These are phyloP conservation scores for Microplitis manilae DNA, from an alignment of 2,888 invertebrate genomes.

Conservation along the genomic window DNA sequence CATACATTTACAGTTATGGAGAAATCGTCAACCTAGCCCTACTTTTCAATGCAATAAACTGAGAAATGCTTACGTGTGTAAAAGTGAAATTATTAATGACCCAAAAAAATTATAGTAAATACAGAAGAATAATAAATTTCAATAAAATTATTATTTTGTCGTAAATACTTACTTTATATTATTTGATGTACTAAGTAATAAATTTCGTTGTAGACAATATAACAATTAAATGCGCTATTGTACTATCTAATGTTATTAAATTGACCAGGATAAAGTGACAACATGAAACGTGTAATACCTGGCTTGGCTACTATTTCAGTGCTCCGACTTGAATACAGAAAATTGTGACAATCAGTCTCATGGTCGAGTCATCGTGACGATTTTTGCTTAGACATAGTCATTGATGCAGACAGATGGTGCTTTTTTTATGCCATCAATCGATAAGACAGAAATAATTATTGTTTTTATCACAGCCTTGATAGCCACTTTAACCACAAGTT, in stretches of 20 bases:
- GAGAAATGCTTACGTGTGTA: constrained; percentile 35
- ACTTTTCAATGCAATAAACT: constrained; percentile 19
- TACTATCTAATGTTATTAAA: not conserved
- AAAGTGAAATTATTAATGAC: not conserved
- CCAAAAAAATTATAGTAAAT: not conserved
- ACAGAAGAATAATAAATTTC: not conserved
- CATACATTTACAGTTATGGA: constrained; percentile 39
- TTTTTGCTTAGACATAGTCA: not conserved
- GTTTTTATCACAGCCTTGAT: no score
- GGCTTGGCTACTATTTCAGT: not conserved
- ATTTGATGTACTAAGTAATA: not conserved
- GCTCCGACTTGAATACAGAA: not conserved
- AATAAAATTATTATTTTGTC: constrained; percentile 22
- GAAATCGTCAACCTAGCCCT: constrained; percentile 39
- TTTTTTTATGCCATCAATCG: not conserved
- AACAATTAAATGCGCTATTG: not conserved
- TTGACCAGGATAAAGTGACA: not conserved
- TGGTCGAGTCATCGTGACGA: not conserved
- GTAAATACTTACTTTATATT: not conserved
- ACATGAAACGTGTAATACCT: not conserved
- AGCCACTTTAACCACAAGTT: no score
- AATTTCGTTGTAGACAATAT: not conserved
- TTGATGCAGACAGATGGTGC: constrained; percentile 5
- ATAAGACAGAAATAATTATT: not conserved
- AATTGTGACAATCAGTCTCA: constrained; percentile 7